Percentiles rank a stretch among this genome's conserved stretches.
Evolutionary conservation across 2,797 vertebrate genomes (phyloP).

Genomic region (Premnoplex brunnescens): DNA sequence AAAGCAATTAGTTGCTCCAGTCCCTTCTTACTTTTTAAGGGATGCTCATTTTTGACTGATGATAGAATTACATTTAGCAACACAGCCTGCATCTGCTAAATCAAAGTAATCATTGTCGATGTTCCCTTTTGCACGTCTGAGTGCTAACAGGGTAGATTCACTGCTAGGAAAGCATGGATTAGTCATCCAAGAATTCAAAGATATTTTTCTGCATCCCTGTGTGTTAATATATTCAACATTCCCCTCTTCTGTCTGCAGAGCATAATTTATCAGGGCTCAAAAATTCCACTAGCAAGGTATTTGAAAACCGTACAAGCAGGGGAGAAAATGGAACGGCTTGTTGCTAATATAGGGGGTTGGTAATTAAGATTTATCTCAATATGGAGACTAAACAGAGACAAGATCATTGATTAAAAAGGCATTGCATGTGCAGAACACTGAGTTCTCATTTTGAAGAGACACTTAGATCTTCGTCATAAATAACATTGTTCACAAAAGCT

Average conservation of each 20-base stretch:
- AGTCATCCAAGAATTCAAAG: constrained; percentile 10
- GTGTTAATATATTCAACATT: not conserved
- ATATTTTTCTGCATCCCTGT: constrained; percentile 20
- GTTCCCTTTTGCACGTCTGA: not conserved
- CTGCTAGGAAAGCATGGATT: constrained; percentile 14
- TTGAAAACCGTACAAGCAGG: not conserved
- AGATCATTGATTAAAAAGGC: constrained; percentile 14
- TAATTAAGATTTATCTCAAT: constrained; percentile 47
- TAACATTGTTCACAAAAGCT: not conserved
- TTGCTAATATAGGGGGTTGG: not conserved
- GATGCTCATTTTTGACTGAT: constrained; percentile 13
- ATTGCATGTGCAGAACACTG: not conserved
- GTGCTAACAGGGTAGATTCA: constrained; percentile 10
- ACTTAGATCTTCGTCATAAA: not conserved
- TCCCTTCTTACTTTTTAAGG: not conserved
- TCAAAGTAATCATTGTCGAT: not conserved
- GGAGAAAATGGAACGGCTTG: not conserved
- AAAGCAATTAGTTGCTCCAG: not conserved
- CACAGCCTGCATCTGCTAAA: not conserved
- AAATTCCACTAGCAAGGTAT: not conserved
- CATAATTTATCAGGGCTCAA: not conserved
- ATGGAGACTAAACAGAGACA: not conserved
- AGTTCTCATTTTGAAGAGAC: not conserved
- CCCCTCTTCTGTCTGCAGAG: not conserved
- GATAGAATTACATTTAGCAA: constrained; percentile 43